Conservation (phyloP, 2,113 vertebrate genomes). For the Apaloderma vittatum region DNA sequence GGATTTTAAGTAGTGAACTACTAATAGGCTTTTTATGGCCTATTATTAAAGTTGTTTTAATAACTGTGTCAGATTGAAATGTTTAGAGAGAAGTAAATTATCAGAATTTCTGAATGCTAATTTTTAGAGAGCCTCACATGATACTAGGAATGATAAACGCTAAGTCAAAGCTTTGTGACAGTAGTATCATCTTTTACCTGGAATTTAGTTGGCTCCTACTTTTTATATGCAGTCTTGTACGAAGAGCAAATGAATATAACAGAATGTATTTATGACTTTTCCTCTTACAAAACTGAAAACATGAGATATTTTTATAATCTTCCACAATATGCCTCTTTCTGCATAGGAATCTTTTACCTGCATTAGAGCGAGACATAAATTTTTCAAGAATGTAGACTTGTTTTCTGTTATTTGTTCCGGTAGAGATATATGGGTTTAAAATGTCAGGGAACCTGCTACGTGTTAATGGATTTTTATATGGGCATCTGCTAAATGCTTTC, state of each 20-base stretch:
- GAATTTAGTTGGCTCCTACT: not conserved
- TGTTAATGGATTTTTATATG: conserved; percentile 7
- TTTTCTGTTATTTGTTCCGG: conserved; percentile 31
- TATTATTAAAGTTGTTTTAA: not conserved
- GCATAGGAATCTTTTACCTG: not conserved
- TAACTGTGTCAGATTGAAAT: not conserved
- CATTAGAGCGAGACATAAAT: not conserved
- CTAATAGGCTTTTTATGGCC: conserved; percentile 19
- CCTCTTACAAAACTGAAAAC: not conserved
- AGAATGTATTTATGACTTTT: not conserved
- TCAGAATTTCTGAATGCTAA: not conserved
- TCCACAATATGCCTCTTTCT: not conserved
- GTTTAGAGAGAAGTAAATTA: not conserved
- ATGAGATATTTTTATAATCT: not conserved
- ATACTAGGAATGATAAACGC: not conserved
- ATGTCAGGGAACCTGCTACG: conserved; percentile 21
- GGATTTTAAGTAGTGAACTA: not conserved
- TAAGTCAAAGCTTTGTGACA: not conserved
- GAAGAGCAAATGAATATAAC: not conserved
- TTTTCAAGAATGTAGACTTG: not conserved
- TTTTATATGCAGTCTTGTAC: not conserved
- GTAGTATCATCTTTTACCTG: not conserved
- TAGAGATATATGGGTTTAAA: conserved; percentile 40
- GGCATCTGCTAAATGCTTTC: conserved; percentile 57
- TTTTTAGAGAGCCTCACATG: not conserved